Evolutionary conservation across 1,140 invertebrate genomes (phyloP).

Genomic region (Pseudomyrmex flavicornis): DNA sequence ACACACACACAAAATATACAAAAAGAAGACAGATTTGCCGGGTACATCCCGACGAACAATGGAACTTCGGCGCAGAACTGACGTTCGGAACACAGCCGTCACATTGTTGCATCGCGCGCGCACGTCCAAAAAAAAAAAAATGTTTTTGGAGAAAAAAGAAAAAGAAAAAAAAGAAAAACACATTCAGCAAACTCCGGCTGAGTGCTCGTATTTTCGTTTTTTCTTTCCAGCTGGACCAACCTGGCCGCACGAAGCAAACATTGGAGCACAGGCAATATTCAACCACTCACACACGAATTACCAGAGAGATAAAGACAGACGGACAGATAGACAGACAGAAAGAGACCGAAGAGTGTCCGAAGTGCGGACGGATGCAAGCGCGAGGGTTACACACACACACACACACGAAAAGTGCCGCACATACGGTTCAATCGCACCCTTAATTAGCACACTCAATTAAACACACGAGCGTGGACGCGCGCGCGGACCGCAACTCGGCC

Average conservation of each 20-base stretch:
- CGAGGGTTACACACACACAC: slow-evolving; percentile 19
- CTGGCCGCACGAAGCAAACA: slow-evolving; percentile 31
- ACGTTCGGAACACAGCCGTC: background rate
- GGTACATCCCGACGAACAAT: background rate
- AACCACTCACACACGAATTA: background rate
- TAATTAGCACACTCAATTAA: slow-evolving; percentile 80
- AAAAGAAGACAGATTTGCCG: background rate
- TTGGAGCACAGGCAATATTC: slow-evolving; percentile 4
- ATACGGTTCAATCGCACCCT: slow-evolving; percentile 76
- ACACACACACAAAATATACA: too few relatives aligned
- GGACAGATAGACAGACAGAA: background rate
- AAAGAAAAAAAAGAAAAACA: background rate
- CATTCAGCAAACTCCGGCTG: slow-evolving; percentile 24
- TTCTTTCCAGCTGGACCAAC: background rate
- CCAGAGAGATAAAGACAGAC: background rate
- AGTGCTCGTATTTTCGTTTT: slow-evolving; percentile 31
- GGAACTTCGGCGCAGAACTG: background rate
- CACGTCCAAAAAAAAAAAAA: background rate
- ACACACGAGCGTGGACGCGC: slow-evolving; percentile 42
- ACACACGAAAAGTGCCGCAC: background rate
- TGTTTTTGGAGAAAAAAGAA: slow-evolving; percentile 1
- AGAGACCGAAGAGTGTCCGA: background rate
- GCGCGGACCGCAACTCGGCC: slow-evolving; percentile 46
- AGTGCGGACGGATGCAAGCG: slow-evolving; percentile 18
- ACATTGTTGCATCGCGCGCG: background rate